Evolutionary conservation across 2,113 vertebrate genomes (phyloP).

Genomic region (Erythrolamprus reginae): DNA sequence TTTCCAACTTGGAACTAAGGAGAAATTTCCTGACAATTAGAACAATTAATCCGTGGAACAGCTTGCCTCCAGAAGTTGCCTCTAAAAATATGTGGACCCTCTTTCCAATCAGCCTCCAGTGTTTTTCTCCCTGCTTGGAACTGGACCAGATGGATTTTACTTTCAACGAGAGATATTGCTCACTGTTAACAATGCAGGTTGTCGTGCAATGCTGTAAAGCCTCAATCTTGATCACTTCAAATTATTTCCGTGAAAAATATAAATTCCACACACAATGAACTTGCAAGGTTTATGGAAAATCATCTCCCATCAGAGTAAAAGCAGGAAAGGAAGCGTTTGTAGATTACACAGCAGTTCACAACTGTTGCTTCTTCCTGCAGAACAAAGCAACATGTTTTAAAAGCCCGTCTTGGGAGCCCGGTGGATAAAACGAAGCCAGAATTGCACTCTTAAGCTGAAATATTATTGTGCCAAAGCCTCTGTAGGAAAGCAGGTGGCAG

Average conservation of each 20-base stretch:
- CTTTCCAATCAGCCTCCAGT: too few species aligned
- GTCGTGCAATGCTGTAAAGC: not conserved
- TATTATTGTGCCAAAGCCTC: slow-evolving; percentile 61
- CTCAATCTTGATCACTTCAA: not conserved
- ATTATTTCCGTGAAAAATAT: not conserved
- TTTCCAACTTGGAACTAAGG: too few species aligned
- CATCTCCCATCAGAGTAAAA: not conserved
- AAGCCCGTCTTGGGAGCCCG: slow-evolving; percentile 55
- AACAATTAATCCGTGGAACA: too few species aligned
- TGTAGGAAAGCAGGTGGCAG: slow-evolving; percentile 58
- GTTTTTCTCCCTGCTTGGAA: too few species aligned
- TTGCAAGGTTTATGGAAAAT: slow-evolving; percentile 38
- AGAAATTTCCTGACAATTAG: too few species aligned
- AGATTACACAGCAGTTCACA: slow-evolving; percentile 28
- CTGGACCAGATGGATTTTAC: too few species aligned
- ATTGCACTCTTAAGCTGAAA: slow-evolving; percentile 59
- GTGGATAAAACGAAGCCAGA: slow-evolving; percentile 59
- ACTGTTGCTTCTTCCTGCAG: slow-evolving; percentile 43
- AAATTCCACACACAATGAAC: not conserved
- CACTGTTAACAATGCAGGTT: slow-evolving; percentile 14
- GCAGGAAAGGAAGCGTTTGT: slow-evolving; percentile 21
- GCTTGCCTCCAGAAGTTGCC: too few species aligned
- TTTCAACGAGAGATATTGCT: not conserved
- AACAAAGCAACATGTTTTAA: slow-evolving; percentile 58
- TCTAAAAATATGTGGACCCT: too few species aligned